These are phyloP conservation scores for Oscheius sp. DNA, from an alignment of 2,888 invertebrate genomes.

Conservation along the genomic window DNA sequence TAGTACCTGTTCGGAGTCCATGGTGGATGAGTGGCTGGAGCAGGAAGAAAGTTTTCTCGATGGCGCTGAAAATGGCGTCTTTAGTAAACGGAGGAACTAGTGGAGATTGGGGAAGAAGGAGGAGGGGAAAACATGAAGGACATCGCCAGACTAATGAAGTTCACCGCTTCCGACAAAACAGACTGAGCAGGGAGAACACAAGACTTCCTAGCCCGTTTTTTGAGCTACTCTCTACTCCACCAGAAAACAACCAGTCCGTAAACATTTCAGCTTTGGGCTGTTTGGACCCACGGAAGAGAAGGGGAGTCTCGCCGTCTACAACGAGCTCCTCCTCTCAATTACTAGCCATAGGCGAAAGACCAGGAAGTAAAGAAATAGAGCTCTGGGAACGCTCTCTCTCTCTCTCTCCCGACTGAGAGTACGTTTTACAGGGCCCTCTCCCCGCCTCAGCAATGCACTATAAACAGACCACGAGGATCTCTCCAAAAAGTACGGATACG, in stretches of 20 bases:
- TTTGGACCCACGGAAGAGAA: background rate
- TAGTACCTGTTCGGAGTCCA: constrained; percentile 14
- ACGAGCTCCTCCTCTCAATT: background rate
- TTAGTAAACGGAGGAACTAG: background rate
- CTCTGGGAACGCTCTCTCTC: background rate
- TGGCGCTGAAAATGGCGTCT: constrained; percentile 5
- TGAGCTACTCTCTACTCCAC: no score
- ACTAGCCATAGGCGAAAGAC: background rate
- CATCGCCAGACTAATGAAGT: constrained; percentile 11
- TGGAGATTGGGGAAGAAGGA: background rate
- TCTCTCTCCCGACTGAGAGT: background rate
- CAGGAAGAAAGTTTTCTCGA: constrained; percentile 15
- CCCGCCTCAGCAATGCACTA: constrained; percentile 8
- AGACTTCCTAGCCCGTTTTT: background rate
- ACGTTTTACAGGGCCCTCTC: constrained; percentile 3
- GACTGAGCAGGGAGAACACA: background rate
- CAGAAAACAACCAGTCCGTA: background rate
- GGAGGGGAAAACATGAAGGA: constrained; percentile 3
- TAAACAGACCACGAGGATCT: constrained; percentile 7
- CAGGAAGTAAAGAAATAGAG: background rate
- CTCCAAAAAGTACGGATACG: background rate
- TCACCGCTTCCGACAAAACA: background rate
- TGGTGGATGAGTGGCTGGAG: constrained; percentile 4
- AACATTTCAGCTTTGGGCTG: no score
- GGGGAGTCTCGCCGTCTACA: background rate